Percentiles rank a stretch among this genome's conserved stretches.
These are phyloP conservation scores for Drepanosiphum platanoidis DNA, from an alignment of 2,888 invertebrate species.

Conservation along the genomic window DNA sequence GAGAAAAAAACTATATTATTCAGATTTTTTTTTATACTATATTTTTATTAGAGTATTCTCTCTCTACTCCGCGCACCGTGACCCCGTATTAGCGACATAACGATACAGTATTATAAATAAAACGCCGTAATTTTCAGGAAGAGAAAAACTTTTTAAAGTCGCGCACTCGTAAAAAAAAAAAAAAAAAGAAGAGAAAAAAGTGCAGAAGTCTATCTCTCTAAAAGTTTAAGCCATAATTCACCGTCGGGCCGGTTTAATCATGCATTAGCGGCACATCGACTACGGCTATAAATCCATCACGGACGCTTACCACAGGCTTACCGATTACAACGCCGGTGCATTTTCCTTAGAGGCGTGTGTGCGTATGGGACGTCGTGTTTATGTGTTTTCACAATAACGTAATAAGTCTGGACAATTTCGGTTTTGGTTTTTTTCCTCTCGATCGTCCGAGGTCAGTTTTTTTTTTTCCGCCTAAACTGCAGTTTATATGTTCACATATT, in stretches of 20 bases:
- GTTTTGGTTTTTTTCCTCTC: too few relatives aligned
- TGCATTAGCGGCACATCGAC: conserved; percentile 29
- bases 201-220: background rate
- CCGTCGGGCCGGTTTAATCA: conserved; percentile 34
- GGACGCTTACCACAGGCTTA: conserved; percentile 18
- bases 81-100: background rate
- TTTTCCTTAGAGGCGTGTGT: background rate
- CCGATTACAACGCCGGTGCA: background rate
- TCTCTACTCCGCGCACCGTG: background rate
- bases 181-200: background rate
- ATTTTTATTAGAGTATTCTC: background rate
- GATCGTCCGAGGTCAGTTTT: too few relatives aligned
- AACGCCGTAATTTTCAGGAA: background rate
- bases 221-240: conserved; percentile 24
- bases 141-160: conserved; percentile 4
- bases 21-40: too few relatives aligned
- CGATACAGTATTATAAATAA: conserved; percentile 9
- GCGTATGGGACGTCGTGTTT: background rate
- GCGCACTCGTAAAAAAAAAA: background rate
- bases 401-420: too few relatives aligned
- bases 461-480: too few relatives aligned
- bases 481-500: too few relatives aligned
- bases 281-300: conserved; percentile 37
- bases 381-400: too few relatives aligned
- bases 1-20: too few relatives aligned